These are phyloP conservation scores for Poliocrania exsul DNA, from an alignment of 2,797 vertebrate species.

Conservation along the genomic window DNA sequence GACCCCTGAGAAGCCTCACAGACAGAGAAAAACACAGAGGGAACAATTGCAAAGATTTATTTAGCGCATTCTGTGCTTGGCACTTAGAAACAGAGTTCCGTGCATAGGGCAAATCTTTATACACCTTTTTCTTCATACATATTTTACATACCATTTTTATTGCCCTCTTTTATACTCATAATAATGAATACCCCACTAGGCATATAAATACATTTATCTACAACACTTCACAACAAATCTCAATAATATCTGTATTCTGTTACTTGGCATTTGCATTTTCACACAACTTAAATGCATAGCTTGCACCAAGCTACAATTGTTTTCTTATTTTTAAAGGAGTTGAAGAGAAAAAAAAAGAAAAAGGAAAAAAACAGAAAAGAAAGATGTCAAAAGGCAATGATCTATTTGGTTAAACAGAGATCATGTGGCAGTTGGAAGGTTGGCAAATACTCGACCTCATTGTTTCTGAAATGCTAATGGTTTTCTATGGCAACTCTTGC, in stretches of 20 bases:
- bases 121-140: slow-evolving; percentile 87
- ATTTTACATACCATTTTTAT: slow-evolving; percentile 84
- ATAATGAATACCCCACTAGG: slow-evolving; percentile 84
- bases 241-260: slow-evolving; percentile 86
- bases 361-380: slow-evolving; percentile 6
- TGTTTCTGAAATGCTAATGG: slow-evolving; percentile 27
- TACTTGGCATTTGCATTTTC: slow-evolving; percentile 88
- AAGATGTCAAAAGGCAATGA: slow-evolving; percentile 70
- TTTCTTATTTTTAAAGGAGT: slow-evolving; percentile 73
- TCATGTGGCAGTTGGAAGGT: slow-evolving; percentile 14
- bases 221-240: slow-evolving; percentile 94
- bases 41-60: slow-evolving; percentile 91
- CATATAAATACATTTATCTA: slow-evolving; percentile 98
- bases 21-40: slow-evolving; percentile 48
- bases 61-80: slow-evolving; percentile 92
- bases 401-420: slow-evolving; percentile 65
- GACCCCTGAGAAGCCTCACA: neutral
- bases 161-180: slow-evolving; percentile 88
- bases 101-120: slow-evolving; percentile 84
- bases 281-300: slow-evolving; percentile 90
- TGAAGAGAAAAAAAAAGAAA: slow-evolving; percentile 18
- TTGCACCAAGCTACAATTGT: slow-evolving; percentile 81
- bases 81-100: slow-evolving; percentile 93
- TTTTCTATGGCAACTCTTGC: slow-evolving; percentile 33
- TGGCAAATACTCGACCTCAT: neutral